phyloP scores from a whole-genome alignment of 2,888 invertebrate species.

The Watsonalla cultraria region DNA sequence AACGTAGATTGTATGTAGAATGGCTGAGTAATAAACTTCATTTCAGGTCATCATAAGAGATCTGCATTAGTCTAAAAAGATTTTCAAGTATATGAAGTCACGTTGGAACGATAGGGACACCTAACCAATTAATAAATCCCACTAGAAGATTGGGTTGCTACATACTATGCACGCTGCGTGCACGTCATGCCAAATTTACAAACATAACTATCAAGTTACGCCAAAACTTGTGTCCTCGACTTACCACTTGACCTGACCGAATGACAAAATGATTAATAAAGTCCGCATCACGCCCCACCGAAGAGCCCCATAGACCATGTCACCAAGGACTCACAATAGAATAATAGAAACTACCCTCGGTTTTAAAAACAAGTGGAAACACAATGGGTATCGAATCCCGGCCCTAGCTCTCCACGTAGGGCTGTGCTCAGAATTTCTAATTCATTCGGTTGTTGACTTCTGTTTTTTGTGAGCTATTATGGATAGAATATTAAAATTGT shows the following conservation, averaged over 20 bases:
- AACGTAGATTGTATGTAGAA: no score
- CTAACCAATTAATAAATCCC: no score
- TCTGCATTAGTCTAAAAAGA: no score
- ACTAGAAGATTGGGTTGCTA: no score
- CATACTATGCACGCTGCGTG: no score
- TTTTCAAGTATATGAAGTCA: no score
- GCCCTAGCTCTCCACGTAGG: slow-evolving; percentile 61
- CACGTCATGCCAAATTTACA: slow-evolving; percentile 5
- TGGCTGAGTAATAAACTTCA: no score
- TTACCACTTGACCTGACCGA: slow-evolving; percentile 49
- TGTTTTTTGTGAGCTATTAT: slow-evolving; percentile 5
- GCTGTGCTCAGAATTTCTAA: slow-evolving; percentile 60
- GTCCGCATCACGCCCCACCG: slow-evolving; percentile 16
- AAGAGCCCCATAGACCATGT: slow-evolving; percentile 31
- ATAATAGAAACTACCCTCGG: slow-evolving; percentile 74
- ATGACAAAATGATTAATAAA: slow-evolving; percentile 52
- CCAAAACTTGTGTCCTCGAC: slow-evolving; percentile 24
- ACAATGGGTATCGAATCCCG: slow-evolving; percentile 66
- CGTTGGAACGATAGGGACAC: no score
- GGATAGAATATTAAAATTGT: not conserved
- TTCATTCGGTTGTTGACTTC: slow-evolving; percentile 36
- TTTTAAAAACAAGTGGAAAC: slow-evolving; percentile 73
- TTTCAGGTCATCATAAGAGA: no score
- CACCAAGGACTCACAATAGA: slow-evolving; percentile 59
- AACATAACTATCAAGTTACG: slow-evolving; percentile 11